These are phyloP conservation scores for Heteropelma amictum DNA, from an alignment of 2,888 invertebrate genomes.

Conservation along the genomic window DNA sequence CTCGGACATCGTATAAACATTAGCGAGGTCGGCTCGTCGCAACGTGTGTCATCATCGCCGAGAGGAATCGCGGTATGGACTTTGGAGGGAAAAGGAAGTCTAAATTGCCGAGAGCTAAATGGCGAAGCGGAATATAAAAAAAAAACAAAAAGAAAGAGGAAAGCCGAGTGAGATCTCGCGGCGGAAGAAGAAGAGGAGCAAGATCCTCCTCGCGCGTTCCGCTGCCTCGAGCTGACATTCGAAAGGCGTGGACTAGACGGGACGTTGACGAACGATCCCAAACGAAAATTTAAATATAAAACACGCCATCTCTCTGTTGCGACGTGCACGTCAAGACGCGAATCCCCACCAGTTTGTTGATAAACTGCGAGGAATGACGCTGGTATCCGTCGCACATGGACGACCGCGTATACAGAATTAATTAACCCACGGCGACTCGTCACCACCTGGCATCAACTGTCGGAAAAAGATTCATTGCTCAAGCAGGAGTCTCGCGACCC, in stretches of 20 bases:
- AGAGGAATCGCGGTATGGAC: neutral
- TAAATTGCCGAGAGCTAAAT: slow-evolving; percentile 17
- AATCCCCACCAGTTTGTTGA: neutral
- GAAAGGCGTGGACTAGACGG: slow-evolving; percentile 57
- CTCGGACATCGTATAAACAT: slow-evolving; percentile 36
- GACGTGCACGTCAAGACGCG: too few relatives aligned
- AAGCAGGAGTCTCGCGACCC: neutral
- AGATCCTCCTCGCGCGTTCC: slow-evolving; percentile 52
- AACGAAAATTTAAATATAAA: slow-evolving; percentile 56
- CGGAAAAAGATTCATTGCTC: slow-evolving; percentile 45
- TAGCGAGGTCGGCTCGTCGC: slow-evolving; percentile 19
- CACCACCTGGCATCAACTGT: slow-evolving; percentile 52
- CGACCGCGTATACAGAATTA: slow-evolving; percentile 45
- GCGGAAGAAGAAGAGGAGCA: slow-evolving; percentile 22
- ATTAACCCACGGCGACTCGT: slow-evolving; percentile 50
- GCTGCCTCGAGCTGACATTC: slow-evolving; percentile 48
- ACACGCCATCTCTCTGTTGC: slow-evolving; percentile 19
- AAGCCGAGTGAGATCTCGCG: slow-evolving; percentile 8
- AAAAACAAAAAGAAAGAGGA: neutral
- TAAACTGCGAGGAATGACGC: neutral
- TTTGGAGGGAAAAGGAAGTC: slow-evolving; percentile 2
- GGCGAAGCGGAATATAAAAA: slow-evolving; percentile 20
- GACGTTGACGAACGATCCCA: slow-evolving; percentile 56
- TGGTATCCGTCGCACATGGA: slow-evolving; percentile 6
- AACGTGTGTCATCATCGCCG: slow-evolving; percentile 24